Evolutionary conservation across 2,888 invertebrate species (phyloP).

Genomic region (Andricus curvator): DNA sequence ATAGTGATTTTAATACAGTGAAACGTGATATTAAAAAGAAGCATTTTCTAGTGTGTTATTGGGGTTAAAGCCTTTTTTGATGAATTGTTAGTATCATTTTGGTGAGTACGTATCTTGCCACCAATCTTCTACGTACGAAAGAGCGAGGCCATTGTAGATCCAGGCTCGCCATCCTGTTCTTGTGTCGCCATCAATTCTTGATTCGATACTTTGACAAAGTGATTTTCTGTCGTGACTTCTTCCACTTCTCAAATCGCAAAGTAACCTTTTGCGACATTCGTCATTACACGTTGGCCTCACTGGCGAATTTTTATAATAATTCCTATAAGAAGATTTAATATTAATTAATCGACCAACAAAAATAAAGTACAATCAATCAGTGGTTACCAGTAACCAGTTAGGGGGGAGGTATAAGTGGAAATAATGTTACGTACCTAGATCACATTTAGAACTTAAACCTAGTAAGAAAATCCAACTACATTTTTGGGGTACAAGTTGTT

Average conservation of each 20-base stretch:
- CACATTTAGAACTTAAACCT: no score
- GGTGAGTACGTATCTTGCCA: slow-evolving; percentile 64
- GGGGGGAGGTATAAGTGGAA: no score
- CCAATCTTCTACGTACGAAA: slow-evolving; percentile 86
- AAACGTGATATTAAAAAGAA: not conserved
- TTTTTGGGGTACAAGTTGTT: no score
- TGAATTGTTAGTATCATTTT: slow-evolving; percentile 39
- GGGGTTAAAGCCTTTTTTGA: not conserved
- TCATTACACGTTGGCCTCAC: slow-evolving; percentile 89
- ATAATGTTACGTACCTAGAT: no score
- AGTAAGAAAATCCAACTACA: no score
- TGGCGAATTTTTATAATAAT: slow-evolving; percentile 94
- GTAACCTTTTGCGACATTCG: slow-evolving; percentile 90
- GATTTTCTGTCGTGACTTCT: slow-evolving; percentile 91
- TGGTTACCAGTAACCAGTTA: accelerated
- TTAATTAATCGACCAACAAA: not conserved
- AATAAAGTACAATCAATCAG: no score
- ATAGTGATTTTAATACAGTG: not conserved
- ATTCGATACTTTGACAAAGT: slow-evolving; percentile 90
- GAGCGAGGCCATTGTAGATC: slow-evolving; percentile 91
- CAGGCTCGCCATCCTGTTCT: slow-evolving; percentile 91
- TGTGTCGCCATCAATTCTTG: slow-evolving; percentile 88
- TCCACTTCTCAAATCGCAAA: slow-evolving; percentile 93
- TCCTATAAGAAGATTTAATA: slow-evolving; percentile 79
- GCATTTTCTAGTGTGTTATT: not conserved